These are phyloP conservation scores for Sigmodon hispidus DNA, from an alignment of 2,113 vertebrate species.

Conservation along the genomic window DNA sequence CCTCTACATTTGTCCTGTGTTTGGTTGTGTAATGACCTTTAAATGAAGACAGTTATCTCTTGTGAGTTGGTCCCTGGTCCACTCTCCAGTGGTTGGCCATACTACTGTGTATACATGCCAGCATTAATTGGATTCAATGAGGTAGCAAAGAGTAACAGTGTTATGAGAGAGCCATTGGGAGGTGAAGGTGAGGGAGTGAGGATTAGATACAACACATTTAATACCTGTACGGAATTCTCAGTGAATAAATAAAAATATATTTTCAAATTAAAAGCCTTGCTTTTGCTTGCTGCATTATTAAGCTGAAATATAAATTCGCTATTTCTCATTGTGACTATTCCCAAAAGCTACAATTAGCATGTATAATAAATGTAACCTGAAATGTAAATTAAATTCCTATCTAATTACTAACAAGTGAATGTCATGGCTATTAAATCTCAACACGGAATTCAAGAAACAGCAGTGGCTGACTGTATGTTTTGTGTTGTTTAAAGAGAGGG, in stretches of 20 bases:
- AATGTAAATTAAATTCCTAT: slow-evolving; percentile 3
- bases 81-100: background rate
- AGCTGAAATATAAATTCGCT: slow-evolving; percentile 8
- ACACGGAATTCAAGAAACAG: background rate
- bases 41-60: background rate
- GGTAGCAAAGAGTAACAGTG: background rate
- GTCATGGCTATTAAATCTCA: background rate
- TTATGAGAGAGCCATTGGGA: background rate
- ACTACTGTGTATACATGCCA: background rate
- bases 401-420: slow-evolving; percentile 25
- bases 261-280: background rate
- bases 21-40: background rate
- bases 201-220: background rate
- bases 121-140: no score
- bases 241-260: background rate
- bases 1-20: no score
- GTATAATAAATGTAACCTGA: background rate
- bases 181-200: background rate
- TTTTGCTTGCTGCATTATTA: slow-evolving; percentile 13
- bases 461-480: background rate
- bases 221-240: background rate
- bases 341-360: slow-evolving; percentile 21
- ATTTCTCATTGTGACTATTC: slow-evolving; percentile 5
- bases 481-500: background rate
- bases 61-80: no score